Percentiles rank a stretch among this genome's conserved stretches.
Conservation (phyloP, 2,113 vertebrate species). For the Oncorhynchus masou region DNA sequence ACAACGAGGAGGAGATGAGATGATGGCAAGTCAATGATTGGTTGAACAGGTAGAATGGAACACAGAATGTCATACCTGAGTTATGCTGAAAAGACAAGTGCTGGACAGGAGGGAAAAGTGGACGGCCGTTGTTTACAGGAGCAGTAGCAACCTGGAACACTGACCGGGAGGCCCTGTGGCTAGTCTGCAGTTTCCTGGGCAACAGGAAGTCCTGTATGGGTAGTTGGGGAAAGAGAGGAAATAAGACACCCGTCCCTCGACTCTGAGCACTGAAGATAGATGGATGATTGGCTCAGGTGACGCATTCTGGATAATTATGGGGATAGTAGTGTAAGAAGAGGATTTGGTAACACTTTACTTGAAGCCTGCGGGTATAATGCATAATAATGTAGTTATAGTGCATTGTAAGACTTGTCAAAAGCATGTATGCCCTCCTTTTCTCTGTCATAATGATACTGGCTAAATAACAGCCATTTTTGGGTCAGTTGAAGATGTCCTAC, state of each 20-base stretch:
- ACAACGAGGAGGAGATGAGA: too few species aligned
- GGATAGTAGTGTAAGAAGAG: neutral
- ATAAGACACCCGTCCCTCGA: conserved; percentile 11
- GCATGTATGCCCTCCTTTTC: too few species aligned
- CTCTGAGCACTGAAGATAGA: conserved; percentile 8
- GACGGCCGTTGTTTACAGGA: conserved; percentile 24
- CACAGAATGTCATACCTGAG: conserved; percentile 33
- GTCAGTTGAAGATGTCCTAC: too few species aligned
- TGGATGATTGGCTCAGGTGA: neutral
- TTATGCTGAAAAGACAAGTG: conserved; percentile 53
- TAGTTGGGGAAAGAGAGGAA: conserved; percentile 9
- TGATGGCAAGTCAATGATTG: neutral
- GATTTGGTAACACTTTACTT: too few species aligned
- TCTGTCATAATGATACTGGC: too few species aligned
- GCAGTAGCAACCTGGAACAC: conserved; percentile 5
- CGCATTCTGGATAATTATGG: neutral
- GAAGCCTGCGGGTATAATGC: too few species aligned
- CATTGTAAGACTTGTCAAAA: too few species aligned
- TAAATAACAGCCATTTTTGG: too few species aligned
- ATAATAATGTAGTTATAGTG: too few species aligned
- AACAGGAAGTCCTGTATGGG: conserved; percentile 70
- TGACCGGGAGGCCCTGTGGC: conserved; percentile 21
- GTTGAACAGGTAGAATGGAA: neutral
- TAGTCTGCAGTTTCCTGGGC: conserved; percentile 53
- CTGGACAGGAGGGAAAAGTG: conserved; percentile 63